Percentiles rank a stretch among this genome's conserved stretches.
phyloP scores from a whole-genome alignment of 2,888 invertebrate genomes.

The Cephus spinipes region DNA sequence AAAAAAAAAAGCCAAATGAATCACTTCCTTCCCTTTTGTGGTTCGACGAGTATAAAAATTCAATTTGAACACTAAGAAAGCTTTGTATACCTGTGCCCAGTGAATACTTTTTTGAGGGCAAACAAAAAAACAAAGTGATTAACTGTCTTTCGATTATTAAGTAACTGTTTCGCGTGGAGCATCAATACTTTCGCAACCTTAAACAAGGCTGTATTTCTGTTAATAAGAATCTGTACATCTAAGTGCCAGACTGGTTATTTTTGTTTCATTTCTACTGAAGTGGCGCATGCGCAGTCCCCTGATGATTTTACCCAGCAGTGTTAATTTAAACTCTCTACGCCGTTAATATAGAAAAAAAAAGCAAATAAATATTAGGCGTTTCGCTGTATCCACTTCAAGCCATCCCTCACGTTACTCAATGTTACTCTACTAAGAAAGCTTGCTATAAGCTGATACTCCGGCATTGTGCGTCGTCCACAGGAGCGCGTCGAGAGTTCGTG shows the following conservation, averaged over 20 bases:
- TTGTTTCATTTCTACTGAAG: neutral
- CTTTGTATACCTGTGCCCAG: neutral
- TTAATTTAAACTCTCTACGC: conserved; percentile 1
- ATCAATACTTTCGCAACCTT: neutral
- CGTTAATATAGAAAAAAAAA: neutral
- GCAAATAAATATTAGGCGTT: conserved; percentile 40
- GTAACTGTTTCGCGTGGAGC: neutral
- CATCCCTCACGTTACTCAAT: conserved; percentile 72
- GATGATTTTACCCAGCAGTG: neutral
- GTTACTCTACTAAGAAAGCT: conserved; percentile 76
- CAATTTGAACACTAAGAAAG: conserved; percentile 35
- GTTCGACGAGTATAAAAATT: conserved; percentile 51
- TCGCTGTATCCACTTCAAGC: conserved; percentile 75
- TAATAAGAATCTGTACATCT: neutral
- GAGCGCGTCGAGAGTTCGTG: conserved; percentile 51
- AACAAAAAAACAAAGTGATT: neutral
- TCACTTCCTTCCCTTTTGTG: conserved; percentile 32
- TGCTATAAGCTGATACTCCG: conserved; percentile 79
- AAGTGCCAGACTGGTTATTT: neutral
- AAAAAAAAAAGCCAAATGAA: neutral
- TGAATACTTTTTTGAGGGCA: neutral
- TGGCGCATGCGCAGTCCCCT: neutral
- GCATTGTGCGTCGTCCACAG: conserved; percentile 73
- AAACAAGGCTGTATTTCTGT: neutral
- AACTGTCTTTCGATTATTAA: neutral